phyloP scores from a whole-genome alignment of 2,113 vertebrate genomes.

The Microtus montanus region DNA sequence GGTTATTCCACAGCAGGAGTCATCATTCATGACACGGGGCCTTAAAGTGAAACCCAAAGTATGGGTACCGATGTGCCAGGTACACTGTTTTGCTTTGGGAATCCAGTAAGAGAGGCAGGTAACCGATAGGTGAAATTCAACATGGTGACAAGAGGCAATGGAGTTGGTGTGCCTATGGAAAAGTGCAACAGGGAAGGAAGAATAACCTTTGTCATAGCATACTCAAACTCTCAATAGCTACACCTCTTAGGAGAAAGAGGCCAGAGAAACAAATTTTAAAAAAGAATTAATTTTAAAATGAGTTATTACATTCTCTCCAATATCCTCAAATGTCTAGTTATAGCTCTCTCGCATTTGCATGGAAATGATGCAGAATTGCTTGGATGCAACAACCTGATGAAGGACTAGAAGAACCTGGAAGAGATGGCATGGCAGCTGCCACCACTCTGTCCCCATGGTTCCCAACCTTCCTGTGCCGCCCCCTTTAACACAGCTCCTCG shows the following conservation, averaged over 20 bases:
- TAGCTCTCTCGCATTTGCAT: conserved; percentile 4
- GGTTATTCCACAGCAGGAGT: background rate
- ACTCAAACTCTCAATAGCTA: background rate
- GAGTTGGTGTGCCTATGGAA: background rate
- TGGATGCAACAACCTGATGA: background rate
- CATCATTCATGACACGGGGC: background rate
- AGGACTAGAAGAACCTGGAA: background rate
- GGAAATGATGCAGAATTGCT: background rate
- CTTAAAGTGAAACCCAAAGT: background rate
- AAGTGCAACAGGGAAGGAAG: background rate
- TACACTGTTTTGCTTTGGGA: background rate
- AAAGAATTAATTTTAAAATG: background rate
- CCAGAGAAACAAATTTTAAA: background rate
- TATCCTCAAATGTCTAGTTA: background rate
- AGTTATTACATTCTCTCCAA: background rate
- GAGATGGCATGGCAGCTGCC: background rate
- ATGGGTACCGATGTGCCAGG: background rate
- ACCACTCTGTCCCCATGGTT: background rate
- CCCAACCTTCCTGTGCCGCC: background rate
- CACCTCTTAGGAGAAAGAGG: background rate
- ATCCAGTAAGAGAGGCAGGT: background rate
- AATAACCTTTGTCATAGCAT: background rate
- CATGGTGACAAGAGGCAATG: background rate
- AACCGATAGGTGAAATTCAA: conserved; percentile 7
- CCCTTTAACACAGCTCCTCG: background rate